Evolutionary conservation across 2,797 vertebrate species (phyloP), one percentile per base, ranked within the genome.

Genomic region (Enteromius radiatus): DNA sequence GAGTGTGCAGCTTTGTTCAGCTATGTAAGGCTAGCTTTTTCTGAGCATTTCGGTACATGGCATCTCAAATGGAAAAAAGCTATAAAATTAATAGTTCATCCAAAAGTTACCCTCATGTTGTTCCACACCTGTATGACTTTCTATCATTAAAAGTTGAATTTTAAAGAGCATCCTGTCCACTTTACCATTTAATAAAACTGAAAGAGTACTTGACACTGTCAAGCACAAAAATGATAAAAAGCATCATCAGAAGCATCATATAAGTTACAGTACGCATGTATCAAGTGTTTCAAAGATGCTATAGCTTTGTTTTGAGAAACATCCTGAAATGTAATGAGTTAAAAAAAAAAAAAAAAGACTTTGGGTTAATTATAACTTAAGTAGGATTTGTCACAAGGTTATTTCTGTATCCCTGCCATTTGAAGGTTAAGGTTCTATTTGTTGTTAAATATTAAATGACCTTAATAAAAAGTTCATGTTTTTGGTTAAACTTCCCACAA

Each of bases 361-460:
- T 73, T 52, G 14, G 31, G 14, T 38, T 7, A 75, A 15, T 33
- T 69, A 4, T 43, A 69, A 69, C 67, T 56, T 21, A 4, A 38
- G 8, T 78, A n/a, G 28, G 23, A 59, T 68, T 28, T 52, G 14
- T 56, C 31, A 59, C 23, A 80, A 15, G 36, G 19, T 80, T 47
- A 28, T 73, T 65, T 54, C 70, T 52, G 0, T 15, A 38, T 74
- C 31, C 43, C n/a, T 31, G 31, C 17, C 9, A 38, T 56, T 68
- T 79, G 15, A 79, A 76, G 49, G 47, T 54, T 38, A 59, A 43
- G 19, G 26, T 59, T 76, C 63, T 76, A 19, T 76, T 82, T 76
- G 64, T 59, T 82, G 74, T 76, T 76, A 76, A 82, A 76, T 59
- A 82, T 76, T 76, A 68, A 82, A 76, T 68, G 21, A 59, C 63